Percentiles rank a stretch among this genome's conserved stretches.
phyloP scores from a whole-genome alignment of 2,888 invertebrate species.

The Teinopalpus imperialis region DNA sequence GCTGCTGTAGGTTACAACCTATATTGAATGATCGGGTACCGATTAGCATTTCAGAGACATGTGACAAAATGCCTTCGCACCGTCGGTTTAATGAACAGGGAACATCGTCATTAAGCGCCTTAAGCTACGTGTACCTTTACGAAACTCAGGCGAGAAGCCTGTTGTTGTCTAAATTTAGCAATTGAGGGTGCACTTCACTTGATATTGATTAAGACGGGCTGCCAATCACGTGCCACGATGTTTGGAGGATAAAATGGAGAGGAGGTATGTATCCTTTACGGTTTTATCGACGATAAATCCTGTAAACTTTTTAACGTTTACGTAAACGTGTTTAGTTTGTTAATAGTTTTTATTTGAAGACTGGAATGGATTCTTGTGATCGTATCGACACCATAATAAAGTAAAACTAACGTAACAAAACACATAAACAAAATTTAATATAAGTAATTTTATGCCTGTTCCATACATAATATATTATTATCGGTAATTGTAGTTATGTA shows the following conservation, averaged over 20 bases:
- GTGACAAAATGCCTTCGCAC: conserved; percentile 62
- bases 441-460: no score
- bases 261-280: conserved; percentile 5
- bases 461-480: no score
- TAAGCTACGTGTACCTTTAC: conserved; percentile 47
- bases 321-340: no score
- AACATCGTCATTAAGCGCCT: conserved; percentile 72
- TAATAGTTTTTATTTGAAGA: no score
- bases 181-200: conserved; percentile 53
- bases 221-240: conserved; percentile 29
- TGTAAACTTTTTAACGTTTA: conserved; percentile 17
- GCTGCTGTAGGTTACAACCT: conserved; percentile 55
- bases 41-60: conserved; percentile 78
- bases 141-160: conserved; percentile 39
- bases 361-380: no score
- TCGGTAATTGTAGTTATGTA: no score
- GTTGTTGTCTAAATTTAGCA: conserved; percentile 58
- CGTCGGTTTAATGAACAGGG: conserved; percentile 69
- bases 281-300: conserved; percentile 24
- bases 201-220: conserved; percentile 49
- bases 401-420: no score
- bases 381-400: no score
- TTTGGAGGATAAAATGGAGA: conserved; percentile 28
- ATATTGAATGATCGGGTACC: conserved; percentile 71
- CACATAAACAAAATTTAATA: no score